Conservation (phyloP, 2,113 vertebrate species). For the Ovis aries region ARS-UI_Ramb_v3.0 NC_056063.1:40361501-40362000, state of each 20-base stretch:
- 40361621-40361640: background rate
- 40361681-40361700: background rate
- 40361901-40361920: conserved; percentile 29
- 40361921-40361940: conserved; percentile 37
- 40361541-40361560: background rate
- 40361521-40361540: background rate
- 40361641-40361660: background rate
- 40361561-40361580: background rate
- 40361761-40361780: conserved; percentile 50
- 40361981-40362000: conserved; percentile 5
- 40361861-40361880: conserved; percentile 51
- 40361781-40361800: conserved; percentile 27
- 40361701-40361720: background rate
- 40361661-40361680: background rate
- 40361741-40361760: background rate
- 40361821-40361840: conserved; percentile 28
- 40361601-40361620: background rate
- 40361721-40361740: background rate
- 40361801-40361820: conserved; percentile 34
- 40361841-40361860: conserved; percentile 14
- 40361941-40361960: background rate
- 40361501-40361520: background rate
- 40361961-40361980: conserved; percentile 1
- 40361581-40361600: background rate
- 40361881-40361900: conserved; percentile 44